A percentile compares a stretch with the other conserved stretches of the same genome.
phyloP scores from a whole-genome alignment of 2,888 invertebrate genomes.

The Crematogaster levior region DNA sequence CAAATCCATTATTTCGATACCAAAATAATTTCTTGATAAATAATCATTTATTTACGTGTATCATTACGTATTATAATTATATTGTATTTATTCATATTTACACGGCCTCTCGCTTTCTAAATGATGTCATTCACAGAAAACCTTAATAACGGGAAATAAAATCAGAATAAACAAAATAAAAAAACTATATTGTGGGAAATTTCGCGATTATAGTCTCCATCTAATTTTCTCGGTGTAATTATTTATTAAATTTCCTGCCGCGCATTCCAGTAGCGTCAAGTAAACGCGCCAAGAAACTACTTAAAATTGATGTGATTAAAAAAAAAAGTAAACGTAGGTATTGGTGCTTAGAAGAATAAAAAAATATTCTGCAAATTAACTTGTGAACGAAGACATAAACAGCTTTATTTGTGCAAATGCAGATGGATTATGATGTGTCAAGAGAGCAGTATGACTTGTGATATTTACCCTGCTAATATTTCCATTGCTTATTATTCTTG shows the following conservation, averaged over 20 bases:
- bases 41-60: neutral
- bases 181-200: neutral
- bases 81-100: neutral
- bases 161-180: neutral
- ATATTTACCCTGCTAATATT: neutral
- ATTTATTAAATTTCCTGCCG: neutral
- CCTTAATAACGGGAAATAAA: neutral
- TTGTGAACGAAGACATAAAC: neutral
- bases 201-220: neutral
- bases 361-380: neutral
- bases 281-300: neutral
- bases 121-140: neutral
- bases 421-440: neutral
- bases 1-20: neutral
- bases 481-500: neutral
- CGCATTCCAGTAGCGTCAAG: no score
- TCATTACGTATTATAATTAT: no score
- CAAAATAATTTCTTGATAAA: constrained; percentile 3
- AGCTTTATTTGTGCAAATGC: neutral
- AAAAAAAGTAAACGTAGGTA: neutral
- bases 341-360: neutral
- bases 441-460: neutral
- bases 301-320: neutral
- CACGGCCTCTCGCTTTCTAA: neutral
- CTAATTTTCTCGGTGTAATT: neutral